Conservation (phyloP, 2,113 vertebrate genomes). For the Ia io region DNA sequence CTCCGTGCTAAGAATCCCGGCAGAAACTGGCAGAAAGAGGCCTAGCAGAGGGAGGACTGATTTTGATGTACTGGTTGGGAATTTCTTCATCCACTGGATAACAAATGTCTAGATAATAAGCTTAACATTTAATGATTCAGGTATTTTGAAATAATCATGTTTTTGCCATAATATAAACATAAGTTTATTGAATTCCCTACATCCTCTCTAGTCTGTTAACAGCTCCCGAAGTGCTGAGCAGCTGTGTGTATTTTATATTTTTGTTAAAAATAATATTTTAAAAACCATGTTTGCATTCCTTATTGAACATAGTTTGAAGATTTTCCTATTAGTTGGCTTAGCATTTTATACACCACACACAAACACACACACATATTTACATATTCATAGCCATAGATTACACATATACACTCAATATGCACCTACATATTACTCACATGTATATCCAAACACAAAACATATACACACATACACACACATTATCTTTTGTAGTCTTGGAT, state of each 20-base stretch:
- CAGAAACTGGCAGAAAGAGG: not conserved
- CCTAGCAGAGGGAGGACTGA: not conserved
- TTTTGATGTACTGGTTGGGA: not conserved
- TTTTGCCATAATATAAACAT: not conserved
- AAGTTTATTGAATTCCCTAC: not conserved
- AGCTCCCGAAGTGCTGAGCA: not conserved
- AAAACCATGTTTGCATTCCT: constrained; percentile 15
- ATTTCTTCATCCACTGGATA: not conserved
- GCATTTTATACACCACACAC: not conserved
- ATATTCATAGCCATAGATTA: not conserved
- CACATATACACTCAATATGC: not conserved
- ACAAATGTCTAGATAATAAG: not conserved
- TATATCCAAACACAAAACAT: not conserved
- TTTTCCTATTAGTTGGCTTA: constrained; percentile 12
- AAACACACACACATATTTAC: not conserved
- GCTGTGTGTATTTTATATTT: constrained; percentile 13
- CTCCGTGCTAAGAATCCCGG: no score
- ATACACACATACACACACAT: not conserved
- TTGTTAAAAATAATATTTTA: constrained; percentile 28
- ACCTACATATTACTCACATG: not conserved
- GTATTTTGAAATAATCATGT: not conserved
- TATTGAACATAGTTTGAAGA: not conserved
- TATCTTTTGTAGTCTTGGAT: not conserved
- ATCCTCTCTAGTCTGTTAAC: not conserved
- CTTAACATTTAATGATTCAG: not conserved